A percentile compares a stretch with the other conserved stretches of the same genome.
Conservation (phyloP, 2,797 vertebrate genomes). For the Garrulus glandarius region DNA sequence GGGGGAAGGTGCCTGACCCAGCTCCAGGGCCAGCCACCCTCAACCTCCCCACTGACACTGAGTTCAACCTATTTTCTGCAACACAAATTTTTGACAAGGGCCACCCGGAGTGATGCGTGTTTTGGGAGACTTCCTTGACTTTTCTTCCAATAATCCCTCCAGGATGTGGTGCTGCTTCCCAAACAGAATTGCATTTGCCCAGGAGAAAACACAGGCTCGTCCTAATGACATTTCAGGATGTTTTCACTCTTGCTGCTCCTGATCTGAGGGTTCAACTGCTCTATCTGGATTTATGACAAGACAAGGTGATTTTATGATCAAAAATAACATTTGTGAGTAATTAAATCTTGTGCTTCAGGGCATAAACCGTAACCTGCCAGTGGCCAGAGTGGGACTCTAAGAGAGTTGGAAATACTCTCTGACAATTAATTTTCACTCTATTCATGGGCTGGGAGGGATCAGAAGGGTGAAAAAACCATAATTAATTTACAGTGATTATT, state of each 20-base stretch:
- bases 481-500: constrained; percentile 70
- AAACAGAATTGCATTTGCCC: not conserved
- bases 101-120: accelerated
- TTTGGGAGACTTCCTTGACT: not conserved
- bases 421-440: constrained; percentile 67
- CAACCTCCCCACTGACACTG: not conserved
- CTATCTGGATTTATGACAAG: not conserved
- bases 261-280: not conserved
- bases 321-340: constrained; percentile 60
- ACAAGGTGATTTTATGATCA: constrained; percentile 27
- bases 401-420: constrained; percentile 51
- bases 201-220: not conserved
- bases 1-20: not conserved
- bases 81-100: not conserved
- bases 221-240: not conserved
- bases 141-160: not conserved
- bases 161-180: not conserved
- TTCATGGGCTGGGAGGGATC: constrained; percentile 44
- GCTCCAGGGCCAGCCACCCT: not conserved
- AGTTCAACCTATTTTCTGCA: not conserved
- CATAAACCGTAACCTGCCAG: constrained; percentile 41
- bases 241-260: not conserved
- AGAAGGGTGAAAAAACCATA: constrained; percentile 45
- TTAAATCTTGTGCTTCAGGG: constrained; percentile 42
- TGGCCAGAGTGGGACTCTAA: constrained; percentile 31